Conservation (phyloP, 30 jellyfish, hydroid and myxozoan species). For the Chrysaora quinquecirrha region DNA sequence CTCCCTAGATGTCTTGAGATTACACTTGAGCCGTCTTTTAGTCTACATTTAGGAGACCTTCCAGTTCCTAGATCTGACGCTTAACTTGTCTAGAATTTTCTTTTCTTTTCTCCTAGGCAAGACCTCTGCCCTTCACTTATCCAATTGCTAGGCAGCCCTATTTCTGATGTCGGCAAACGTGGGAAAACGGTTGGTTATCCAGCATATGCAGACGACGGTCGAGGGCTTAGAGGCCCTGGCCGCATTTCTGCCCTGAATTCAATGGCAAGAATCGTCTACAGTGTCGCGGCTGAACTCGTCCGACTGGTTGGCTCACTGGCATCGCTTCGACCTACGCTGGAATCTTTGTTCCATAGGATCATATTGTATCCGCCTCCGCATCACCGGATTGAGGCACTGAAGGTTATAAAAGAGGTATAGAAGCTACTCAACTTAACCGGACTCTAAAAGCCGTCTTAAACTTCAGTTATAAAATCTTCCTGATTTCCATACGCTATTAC, state of each 20-base stretch:
- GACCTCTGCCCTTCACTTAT: conserved; percentile 91
- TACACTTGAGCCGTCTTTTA: no score
- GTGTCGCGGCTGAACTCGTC: conserved; percentile 80
- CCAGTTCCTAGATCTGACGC: no score
- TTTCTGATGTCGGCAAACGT: conserved; percentile 70
- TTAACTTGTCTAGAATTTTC: no score
- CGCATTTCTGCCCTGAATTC: conserved; percentile 38
- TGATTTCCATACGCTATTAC: no score
- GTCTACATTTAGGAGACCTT: no score
- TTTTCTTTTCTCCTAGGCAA: conserved; percentile 78
- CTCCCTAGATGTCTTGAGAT: no score
- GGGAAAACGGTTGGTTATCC: conserved; percentile 59
- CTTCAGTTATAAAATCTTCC: no score
- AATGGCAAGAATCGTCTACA: conserved; percentile 70
- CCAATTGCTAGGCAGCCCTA: conserved; percentile 84
- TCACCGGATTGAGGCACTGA: conserved; percentile 90
- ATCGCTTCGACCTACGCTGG: conserved; percentile 83
- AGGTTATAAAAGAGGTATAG: conserved; percentile 87
- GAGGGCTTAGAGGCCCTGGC: conserved; percentile 75
- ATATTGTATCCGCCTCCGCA: conserved; percentile 92
- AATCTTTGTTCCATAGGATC: conserved; percentile 89
- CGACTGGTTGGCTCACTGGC: conserved; percentile 90
- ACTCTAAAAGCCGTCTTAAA: no score
- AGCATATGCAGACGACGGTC: conserved; percentile 71
- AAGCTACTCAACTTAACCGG: no score